A percentile compares a stretch with the other conserved stretches of the same genome.
These are phyloP conservation scores for Electrona antarctica DNA, from an alignment of 2,113 vertebrate species.

Conservation along the genomic window DNA sequence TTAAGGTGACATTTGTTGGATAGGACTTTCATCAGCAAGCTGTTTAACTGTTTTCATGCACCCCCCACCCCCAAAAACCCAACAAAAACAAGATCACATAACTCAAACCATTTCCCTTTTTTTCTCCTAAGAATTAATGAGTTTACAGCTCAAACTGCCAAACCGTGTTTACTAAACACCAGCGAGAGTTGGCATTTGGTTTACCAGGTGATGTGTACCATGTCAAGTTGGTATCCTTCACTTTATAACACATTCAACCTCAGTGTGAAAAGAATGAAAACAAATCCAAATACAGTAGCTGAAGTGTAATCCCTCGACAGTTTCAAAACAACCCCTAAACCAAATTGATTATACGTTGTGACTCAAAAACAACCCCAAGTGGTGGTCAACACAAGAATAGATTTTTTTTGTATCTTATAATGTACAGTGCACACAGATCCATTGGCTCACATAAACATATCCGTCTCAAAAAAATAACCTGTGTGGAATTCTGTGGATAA, in stretches of 20 bases:
- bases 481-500: constrained; percentile 11
- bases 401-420: not conserved
- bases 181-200: not conserved
- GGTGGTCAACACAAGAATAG: constrained; percentile 64
- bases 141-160: constrained; percentile 9
- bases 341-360: constrained; percentile 59
- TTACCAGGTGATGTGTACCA: constrained; percentile 27
- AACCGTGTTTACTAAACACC: constrained; percentile 1
- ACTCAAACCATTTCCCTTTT: constrained; percentile 6
- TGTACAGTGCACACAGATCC: constrained; percentile 29
- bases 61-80: constrained; percentile 7
- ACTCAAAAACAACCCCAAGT: constrained; percentile 18
- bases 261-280: not conserved
- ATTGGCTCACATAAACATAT: constrained; percentile 30
- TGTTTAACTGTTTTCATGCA: constrained; percentile 26
- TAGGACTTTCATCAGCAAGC: constrained; percentile 35
- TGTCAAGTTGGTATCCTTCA: constrained; percentile 12
- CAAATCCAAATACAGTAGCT: not conserved
- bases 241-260: constrained; percentile 17
- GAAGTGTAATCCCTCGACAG: not conserved
- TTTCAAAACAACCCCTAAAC: constrained; percentile 21
- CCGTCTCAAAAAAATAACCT: constrained; percentile 30
- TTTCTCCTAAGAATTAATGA: not conserved
- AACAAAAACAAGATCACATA: constrained; percentile 1
- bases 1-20: constrained; percentile 38